phyloP scores from a whole-genome alignment of 2,797 vertebrate genomes.

The Cryptoblepharus egeriae region DNA sequence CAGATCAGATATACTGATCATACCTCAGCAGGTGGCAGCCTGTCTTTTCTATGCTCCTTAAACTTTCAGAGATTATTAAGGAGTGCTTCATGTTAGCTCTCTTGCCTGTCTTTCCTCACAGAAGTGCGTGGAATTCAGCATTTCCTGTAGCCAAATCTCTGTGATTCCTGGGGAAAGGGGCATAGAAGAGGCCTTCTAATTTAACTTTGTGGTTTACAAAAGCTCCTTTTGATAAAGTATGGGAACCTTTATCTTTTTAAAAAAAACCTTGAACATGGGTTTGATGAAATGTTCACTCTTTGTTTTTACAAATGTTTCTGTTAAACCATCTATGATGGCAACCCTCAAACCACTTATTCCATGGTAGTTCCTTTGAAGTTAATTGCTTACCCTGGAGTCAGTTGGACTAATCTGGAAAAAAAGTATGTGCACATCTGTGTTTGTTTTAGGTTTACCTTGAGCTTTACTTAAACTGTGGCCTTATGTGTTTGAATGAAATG shows the following conservation, averaged over 20 bases:
- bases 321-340: conserved; percentile 50
- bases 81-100: not conserved
- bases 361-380: conserved; percentile 41
- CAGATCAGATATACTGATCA: not conserved
- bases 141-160: not conserved
- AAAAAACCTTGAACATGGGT: conserved; percentile 9
- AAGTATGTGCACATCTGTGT: conserved; percentile 54
- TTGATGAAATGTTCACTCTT: conserved; percentile 23
- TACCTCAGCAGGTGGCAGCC: not conserved
- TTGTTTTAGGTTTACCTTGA: conserved; percentile 58
- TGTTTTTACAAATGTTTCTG: conserved; percentile 54
- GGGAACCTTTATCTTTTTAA: not conserved
- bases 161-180: not conserved
- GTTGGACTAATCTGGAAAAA: conserved; percentile 21
- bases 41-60: not conserved
- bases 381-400: conserved; percentile 45
- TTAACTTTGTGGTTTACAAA: not conserved
- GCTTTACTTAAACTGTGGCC: conserved; percentile 32
- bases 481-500: conserved; percentile 33
- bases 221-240: conserved; percentile 1
- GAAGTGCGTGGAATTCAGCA: not conserved
- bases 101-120: not conserved
- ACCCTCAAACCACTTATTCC: conserved; percentile 30
- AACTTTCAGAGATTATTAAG: not conserved
- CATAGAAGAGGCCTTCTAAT: not conserved